phyloP scores from a whole-genome alignment of 1,140 invertebrate species.

The Platorchestia sp. region DNA sequence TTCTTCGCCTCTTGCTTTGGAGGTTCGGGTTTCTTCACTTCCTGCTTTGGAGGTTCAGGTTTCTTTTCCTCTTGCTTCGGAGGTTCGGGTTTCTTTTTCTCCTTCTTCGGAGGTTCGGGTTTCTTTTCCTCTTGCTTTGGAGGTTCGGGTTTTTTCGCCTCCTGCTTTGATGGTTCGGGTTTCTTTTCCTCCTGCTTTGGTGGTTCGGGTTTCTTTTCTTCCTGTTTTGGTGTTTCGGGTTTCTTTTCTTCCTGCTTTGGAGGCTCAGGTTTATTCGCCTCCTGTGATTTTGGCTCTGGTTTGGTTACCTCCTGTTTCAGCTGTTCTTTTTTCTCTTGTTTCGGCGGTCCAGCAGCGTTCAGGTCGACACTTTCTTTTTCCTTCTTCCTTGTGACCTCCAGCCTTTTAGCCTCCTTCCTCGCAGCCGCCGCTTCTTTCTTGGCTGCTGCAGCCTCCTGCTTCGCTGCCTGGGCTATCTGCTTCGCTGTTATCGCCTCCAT shows the following conservation, averaged over 20 bases:
- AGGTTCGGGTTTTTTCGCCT: not conserved
- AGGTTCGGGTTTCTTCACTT: not conserved
- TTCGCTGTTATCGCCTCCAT: conserved; percentile 37
- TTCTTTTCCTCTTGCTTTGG: conserved; percentile 17
- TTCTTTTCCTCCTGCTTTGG: conserved; percentile 3
- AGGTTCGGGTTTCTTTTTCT: not conserved
- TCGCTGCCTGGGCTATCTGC: not conserved
- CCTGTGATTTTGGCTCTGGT: not conserved
- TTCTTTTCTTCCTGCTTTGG: not conserved
- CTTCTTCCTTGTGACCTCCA: not conserved
- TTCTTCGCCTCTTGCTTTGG: not conserved
- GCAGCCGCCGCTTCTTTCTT: conserved; percentile 41
- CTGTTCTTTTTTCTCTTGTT: conserved; percentile 11
- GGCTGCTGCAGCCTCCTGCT: not conserved
- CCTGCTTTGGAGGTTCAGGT: not conserved
- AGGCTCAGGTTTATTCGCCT: not conserved
- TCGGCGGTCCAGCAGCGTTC: not conserved
- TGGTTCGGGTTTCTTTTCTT: conserved; percentile 37
- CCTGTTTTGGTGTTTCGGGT: not conserved
- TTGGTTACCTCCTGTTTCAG: not conserved
- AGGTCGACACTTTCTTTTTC: not conserved
- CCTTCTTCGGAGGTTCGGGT: not conserved
- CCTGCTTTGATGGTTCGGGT: not conserved
- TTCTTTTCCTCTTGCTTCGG: not conserved
- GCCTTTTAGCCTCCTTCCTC: conserved; percentile 10